These are phyloP conservation scores for Mystacornis crossleyi DNA, from an alignment of 2,113 vertebrate species.

Conservation along the genomic window DNA sequence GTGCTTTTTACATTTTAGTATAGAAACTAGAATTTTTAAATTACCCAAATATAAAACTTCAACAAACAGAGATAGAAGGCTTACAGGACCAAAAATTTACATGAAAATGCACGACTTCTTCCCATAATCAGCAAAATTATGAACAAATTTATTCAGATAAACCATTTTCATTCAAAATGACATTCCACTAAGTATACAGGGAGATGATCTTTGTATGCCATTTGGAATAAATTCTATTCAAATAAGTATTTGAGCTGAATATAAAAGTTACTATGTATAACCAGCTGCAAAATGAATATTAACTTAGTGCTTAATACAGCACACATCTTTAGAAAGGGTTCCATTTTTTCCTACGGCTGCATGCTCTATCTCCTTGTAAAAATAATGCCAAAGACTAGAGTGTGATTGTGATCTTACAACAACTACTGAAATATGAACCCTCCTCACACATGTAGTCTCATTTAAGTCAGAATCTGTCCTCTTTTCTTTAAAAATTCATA, in stretches of 20 bases:
- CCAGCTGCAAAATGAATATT: constrained; percentile 52
- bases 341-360: background rate
- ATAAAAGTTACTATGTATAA: constrained; percentile 37
- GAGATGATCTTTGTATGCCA: constrained; percentile 36
- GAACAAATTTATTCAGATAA: constrained; percentile 61
- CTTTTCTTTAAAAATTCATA: constrained; percentile 19
- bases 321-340: background rate
- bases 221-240: constrained; percentile 52
- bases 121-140: constrained; percentile 48
- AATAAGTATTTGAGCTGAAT: constrained; percentile 48
- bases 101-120: constrained; percentile 47
- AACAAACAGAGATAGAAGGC: constrained; percentile 1
- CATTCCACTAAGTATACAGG: constrained; percentile 34
- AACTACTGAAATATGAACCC: background rate
- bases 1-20: constrained; percentile 9
- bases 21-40: constrained; percentile 10
- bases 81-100: constrained; percentile 30
- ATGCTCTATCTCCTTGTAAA: background rate
- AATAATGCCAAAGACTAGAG: background rate
- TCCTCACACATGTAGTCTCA: background rate
- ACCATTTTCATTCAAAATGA: constrained; percentile 54
- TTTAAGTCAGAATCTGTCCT: background rate
- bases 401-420: background rate
- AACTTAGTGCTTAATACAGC: constrained; percentile 24
- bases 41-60: constrained; percentile 14